Percentiles rank a stretch among this genome's conserved stretches.
Conservation (phyloP, 2,888 invertebrate species). For the Hoplodrina blanda region DNA sequence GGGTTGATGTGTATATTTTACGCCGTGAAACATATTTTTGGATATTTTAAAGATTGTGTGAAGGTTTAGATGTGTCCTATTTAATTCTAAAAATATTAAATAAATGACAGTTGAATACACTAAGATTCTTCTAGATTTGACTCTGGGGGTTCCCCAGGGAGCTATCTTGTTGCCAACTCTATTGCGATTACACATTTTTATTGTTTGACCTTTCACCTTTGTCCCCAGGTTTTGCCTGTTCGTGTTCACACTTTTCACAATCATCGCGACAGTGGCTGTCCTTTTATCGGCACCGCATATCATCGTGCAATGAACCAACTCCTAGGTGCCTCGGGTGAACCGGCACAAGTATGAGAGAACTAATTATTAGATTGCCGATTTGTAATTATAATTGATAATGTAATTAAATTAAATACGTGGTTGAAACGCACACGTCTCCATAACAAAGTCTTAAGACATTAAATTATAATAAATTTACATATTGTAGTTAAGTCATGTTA, state of each 20-base stretch:
- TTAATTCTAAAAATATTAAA: not conserved
- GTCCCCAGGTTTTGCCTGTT: conserved; percentile 96
- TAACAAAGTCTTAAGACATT: conserved; percentile 66
- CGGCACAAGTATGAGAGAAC: conserved; percentile 81
- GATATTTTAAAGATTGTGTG: not conserved
- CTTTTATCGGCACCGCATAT: conserved; percentile 98
- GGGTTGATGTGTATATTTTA: not conserved
- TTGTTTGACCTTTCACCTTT: conserved; percentile 54
- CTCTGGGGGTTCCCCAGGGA: conserved; percentile 10
- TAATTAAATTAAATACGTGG: conserved; percentile 80
- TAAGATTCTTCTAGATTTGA: not conserved
- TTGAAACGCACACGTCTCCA: conserved; percentile 88
- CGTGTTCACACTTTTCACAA: conserved; percentile 98
- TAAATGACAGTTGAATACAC: not conserved
- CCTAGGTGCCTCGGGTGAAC: conserved; percentile 41
- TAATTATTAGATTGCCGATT: conserved; percentile 77
- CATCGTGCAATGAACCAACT: conserved; percentile 94
- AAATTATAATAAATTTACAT: conserved; percentile 64
- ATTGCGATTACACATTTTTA: not conserved
- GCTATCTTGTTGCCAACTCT: conserved; percentile 6
- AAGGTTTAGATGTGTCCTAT: not conserved
- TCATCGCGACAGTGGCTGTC: conserved; percentile 97
- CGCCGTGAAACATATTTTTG: not conserved
- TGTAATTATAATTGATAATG: conserved; percentile 74
- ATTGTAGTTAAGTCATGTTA: conserved; percentile 62